Conservation (phyloP, 2,797 vertebrate genomes). For the Notoglanidium macrostoma region DNA sequence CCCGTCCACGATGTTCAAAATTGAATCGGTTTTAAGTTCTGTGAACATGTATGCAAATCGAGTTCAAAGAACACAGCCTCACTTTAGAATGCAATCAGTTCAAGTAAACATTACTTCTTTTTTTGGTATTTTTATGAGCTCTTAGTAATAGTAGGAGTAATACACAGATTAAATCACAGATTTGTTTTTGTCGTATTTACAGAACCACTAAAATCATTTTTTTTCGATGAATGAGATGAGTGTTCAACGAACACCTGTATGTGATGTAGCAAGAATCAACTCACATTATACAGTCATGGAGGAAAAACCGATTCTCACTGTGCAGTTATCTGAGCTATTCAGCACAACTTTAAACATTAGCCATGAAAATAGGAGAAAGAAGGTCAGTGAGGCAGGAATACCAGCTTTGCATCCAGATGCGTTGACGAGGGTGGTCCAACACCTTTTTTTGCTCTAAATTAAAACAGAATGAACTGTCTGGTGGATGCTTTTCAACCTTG, state of each 20-base stretch:
- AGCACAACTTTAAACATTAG: not conserved
- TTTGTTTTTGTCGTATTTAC: not conserved
- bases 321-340: not conserved
- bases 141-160: not conserved
- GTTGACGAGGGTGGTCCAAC: not conserved
- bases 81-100: not conserved
- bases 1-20: not conserved
- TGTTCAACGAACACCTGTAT: no score
- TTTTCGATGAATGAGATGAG: not conserved
- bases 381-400: not conserved
- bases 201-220: not conserved
- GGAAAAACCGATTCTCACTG: not conserved
- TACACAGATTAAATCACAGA: no score
- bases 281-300: not conserved
- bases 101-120: not conserved
- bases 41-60: not conserved
- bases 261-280: not conserved
- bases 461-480: conserved; percentile 11
- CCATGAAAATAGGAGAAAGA: not conserved
- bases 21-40: not conserved
- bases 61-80: not conserved
- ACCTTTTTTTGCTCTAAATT: not conserved
- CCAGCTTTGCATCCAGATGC: conserved; percentile 7
- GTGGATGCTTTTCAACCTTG: not conserved
- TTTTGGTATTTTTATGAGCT: not conserved